These are phyloP conservation scores for Anguilla japonica DNA, from an alignment of 2,113 vertebrate species.

Conservation along the genomic window DNA sequence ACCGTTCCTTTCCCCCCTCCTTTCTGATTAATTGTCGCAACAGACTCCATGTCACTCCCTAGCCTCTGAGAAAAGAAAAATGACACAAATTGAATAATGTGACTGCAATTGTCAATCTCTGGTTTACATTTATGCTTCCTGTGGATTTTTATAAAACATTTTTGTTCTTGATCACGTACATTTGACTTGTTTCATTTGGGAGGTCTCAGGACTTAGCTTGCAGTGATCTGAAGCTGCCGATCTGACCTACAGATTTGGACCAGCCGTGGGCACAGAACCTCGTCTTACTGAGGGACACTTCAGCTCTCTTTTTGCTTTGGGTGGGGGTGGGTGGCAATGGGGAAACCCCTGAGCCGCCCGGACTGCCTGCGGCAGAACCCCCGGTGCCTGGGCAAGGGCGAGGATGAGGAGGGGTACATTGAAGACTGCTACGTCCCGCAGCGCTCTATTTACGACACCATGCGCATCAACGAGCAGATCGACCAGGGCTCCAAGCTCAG, in stretches of 20 bases:
- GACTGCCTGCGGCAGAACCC: conserved; percentile 97
- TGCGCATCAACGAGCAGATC: conserved; percentile 99
- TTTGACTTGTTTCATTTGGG: background rate
- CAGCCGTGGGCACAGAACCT: background rate
- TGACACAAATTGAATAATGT: background rate
- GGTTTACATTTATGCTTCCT: conserved; percentile 1
- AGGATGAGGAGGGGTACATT: conserved; percentile 96
- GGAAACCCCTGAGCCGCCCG: conserved; percentile 95
- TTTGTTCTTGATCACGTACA: background rate
- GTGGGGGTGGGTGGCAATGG: conserved; percentile 70
- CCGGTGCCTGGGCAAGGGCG: conserved; percentile 91
- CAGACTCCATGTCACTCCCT: conserved; percentile 3
- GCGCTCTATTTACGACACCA: conserved; percentile 96
- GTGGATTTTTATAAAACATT: background rate
- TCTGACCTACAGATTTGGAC: background rate
- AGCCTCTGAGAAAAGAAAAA: background rate
- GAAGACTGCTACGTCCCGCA: conserved; percentile 99
- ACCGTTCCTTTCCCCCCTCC: conserved; percentile 46
- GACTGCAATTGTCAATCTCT: background rate
- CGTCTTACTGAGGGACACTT: background rate
- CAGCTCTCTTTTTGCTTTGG: conserved; percentile 12
- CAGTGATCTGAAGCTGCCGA: background rate
- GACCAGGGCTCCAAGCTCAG: conserved; percentile 92
- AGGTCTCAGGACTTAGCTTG: background rate
- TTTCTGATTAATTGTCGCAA: conserved; percentile 30